A percentile compares a stretch with the other conserved stretches of the same genome.
Evolutionary conservation across 1,140 invertebrate species (phyloP).

Genomic region (Apolygus lucorum): DNA sequence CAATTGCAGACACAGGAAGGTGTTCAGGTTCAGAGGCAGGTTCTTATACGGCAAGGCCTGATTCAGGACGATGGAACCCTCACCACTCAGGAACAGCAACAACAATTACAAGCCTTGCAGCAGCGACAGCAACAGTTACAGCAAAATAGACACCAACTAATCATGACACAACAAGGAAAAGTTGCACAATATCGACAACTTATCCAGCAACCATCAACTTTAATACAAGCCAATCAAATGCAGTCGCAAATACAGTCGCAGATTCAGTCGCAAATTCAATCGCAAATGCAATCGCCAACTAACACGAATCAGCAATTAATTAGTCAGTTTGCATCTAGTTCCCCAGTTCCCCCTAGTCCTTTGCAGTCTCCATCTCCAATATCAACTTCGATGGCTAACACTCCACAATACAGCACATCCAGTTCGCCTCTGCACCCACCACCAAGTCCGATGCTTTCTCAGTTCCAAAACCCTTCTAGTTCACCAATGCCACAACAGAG

Average conservation of each 20-base stretch:
- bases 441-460: conserved; percentile 39
- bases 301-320: conserved; percentile 26
- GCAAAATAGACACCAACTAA: conserved; percentile 36
- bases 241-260: conserved; percentile 26
- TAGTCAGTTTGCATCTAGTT: conserved; percentile 37
- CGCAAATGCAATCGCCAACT: conserved; percentile 35
- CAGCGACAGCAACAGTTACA: conserved; percentile 28
- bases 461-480: conserved; percentile 46
- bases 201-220: conserved; percentile 20
- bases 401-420: conserved; percentile 38
- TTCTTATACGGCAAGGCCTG: conserved; percentile 27
- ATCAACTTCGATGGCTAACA: not conserved
- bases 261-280: not conserved
- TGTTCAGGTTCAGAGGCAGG: conserved; percentile 44
- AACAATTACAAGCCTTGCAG: conserved; percentile 32
- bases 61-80: conserved; percentile 31
- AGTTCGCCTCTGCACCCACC: conserved; percentile 47
- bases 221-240: conserved; percentile 20
- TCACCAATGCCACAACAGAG: conserved; percentile 43
- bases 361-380: conserved; percentile 30
- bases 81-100: conserved; percentile 32
- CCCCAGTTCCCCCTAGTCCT: conserved; percentile 42
- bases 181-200: conserved; percentile 26
- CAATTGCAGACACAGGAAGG: conserved; percentile 17
- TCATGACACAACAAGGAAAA: conserved; percentile 38